phyloP scores from a whole-genome alignment of 2,888 invertebrate genomes.

The Tetragonula carbonaria region DNA sequence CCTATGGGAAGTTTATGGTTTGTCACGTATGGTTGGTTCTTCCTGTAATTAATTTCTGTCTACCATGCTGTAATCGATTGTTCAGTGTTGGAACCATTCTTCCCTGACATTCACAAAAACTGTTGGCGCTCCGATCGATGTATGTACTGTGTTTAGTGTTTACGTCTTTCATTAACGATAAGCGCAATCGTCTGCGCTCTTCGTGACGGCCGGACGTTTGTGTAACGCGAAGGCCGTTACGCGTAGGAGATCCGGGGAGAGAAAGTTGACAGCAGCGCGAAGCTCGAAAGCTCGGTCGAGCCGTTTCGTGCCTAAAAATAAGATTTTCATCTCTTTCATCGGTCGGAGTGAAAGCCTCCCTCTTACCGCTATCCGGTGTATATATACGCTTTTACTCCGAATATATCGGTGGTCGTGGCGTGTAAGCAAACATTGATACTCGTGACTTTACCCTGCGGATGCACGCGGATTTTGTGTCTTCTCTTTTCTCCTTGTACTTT shows the following conservation, averaged over 20 bases:
- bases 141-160: conserved; percentile 59
- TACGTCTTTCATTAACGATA: conserved; percentile 71
- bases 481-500: background rate
- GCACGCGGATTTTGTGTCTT: background rate
- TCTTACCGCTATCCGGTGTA: background rate
- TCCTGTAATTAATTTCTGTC: background rate
- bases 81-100: background rate
- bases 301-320: conserved; percentile 48
- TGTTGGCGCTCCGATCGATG: conserved; percentile 51
- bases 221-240: conserved; percentile 32
- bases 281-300: conserved; percentile 24
- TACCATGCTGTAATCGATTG: background rate
- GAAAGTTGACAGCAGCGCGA: conserved; percentile 22
- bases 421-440: conserved; percentile 21
- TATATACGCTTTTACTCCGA: conserved; percentile 1
- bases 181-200: conserved; percentile 60
- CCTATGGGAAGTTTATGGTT: background rate
- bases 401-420: conserved; percentile 7
- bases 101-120: conserved; percentile 50
- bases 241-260: conserved; percentile 9
- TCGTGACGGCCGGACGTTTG: conserved; percentile 51
- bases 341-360: conserved; percentile 23
- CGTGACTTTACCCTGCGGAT: background rate
- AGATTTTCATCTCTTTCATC: conserved; percentile 12
- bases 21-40: background rate